Percentiles rank a stretch among this genome's conserved stretches.
These are phyloP conservation scores for Chloroceryle aenea DNA, from an alignment of 2,113 vertebrate species.

Conservation along the genomic window DNA sequence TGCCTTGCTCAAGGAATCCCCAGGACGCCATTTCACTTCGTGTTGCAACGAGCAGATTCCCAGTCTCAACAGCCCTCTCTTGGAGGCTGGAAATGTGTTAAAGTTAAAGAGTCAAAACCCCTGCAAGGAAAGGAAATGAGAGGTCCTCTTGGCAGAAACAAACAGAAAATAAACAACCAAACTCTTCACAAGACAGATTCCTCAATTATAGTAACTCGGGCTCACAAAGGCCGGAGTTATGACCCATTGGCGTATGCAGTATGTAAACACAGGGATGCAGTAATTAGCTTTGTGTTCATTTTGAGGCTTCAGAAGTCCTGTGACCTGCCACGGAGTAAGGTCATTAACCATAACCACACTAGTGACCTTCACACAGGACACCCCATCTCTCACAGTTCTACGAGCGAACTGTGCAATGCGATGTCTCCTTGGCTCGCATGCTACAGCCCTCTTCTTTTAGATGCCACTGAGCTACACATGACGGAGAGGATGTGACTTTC, in stretches of 20 bases:
- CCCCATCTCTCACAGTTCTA: conserved; percentile 51
- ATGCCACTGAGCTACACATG: background rate
- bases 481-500: background rate
- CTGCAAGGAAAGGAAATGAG: conserved; percentile 63
- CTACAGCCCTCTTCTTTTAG: background rate
- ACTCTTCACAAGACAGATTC: conserved; percentile 67
- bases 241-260: conserved; percentile 85
- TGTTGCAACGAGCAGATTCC: background rate
- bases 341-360: conserved; percentile 84
- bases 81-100: conserved; percentile 53
- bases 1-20: background rate
- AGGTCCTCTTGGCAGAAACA: conserved; percentile 70
- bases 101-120: conserved; percentile 67
- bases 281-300: conserved; percentile 88
- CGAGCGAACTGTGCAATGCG: conserved; percentile 20
- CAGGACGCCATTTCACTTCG: background rate
- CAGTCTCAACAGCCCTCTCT: background rate
- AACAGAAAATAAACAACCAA: conserved; percentile 81
- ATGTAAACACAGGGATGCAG: conserved; percentile 91
- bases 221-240: conserved; percentile 72
- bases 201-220: conserved; percentile 69
- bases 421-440: background rate
- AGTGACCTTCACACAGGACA: conserved; percentile 74
- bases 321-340: conserved; percentile 81
- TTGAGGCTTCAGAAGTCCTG: conserved; percentile 79